Percentiles rank a stretch among this genome's conserved stretches.
Evolutionary conservation across 2,888 invertebrate species (phyloP).

Genomic region (Phania funesta): DNA sequence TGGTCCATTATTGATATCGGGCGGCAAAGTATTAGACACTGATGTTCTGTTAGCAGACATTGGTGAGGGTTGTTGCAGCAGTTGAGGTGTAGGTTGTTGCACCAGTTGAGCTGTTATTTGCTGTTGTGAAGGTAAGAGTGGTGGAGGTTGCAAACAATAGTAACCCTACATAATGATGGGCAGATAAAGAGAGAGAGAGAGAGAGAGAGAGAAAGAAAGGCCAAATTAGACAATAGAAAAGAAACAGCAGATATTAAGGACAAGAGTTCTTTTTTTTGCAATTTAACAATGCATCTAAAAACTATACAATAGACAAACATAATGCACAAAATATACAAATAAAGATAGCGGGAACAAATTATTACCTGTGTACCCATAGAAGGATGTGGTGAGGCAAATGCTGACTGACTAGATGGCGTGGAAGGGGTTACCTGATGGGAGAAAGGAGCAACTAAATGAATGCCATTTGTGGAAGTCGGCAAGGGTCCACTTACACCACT

Average conservation of each 20-base stretch:
- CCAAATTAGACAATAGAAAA: not conserved
- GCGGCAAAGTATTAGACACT: not conserved
- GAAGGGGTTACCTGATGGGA: constrained; percentile 43
- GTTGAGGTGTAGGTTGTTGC: constrained; percentile 47
- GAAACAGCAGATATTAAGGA: not conserved
- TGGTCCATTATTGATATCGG: constrained; percentile 21
- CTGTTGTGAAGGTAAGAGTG: constrained; percentile 38
- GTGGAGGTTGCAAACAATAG: constrained; percentile 67
- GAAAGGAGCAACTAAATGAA: constrained; percentile 53
- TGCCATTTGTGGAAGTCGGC: constrained; percentile 9
- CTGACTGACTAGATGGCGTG: constrained; percentile 42
- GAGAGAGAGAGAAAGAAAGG: not conserved
- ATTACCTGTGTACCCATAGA: constrained; percentile 59
- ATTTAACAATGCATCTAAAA: too few species aligned
- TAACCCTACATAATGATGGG: constrained; percentile 64
- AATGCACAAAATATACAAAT: too few species aligned
- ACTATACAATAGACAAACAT: too few species aligned
- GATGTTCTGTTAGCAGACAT: constrained; percentile 11
- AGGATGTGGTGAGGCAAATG: constrained; percentile 49
- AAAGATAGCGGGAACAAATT: not conserved
- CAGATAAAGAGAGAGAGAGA: not conserved
- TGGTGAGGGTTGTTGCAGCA: constrained; percentile 44
- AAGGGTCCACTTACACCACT: constrained; percentile 56
- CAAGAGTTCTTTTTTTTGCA: too few species aligned
- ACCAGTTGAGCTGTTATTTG: constrained; percentile 57